These are phyloP conservation scores for Darevskia nairensis DNA, from an alignment of 2,797 vertebrate species.

Conservation along the genomic window DNA sequence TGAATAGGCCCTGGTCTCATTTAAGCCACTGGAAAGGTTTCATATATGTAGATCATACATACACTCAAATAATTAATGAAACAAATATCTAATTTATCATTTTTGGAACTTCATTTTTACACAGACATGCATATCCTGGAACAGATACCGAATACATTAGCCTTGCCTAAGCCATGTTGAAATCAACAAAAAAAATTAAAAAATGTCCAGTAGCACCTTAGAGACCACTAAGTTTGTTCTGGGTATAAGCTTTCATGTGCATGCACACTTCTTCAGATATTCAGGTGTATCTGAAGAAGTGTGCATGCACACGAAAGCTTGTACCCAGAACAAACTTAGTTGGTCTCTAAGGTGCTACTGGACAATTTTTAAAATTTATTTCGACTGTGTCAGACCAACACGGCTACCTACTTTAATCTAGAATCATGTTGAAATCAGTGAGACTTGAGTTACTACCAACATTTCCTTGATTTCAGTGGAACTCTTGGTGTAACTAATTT, in stretches of 20 bases:
- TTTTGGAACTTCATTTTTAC: conserved; percentile 18
- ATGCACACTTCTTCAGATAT: too few relatives aligned
- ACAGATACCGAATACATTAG: background rate
- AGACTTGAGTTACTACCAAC: background rate
- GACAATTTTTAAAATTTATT: too few relatives aligned
- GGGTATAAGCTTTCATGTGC: too few relatives aligned
- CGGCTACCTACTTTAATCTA: too few relatives aligned
- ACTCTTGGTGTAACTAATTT: background rate
- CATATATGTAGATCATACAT: conserved; percentile 2
- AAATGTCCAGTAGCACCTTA: too few relatives aligned
- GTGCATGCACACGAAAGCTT: too few relatives aligned
- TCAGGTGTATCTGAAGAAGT: too few relatives aligned
- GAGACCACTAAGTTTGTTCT: too few relatives aligned
- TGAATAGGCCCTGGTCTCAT: background rate
- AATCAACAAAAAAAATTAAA: background rate
- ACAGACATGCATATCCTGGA: background rate
- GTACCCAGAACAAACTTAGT: too few relatives aligned
- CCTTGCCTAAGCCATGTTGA: background rate
- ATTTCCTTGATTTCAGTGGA: background rate
- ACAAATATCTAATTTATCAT: conserved; percentile 22
- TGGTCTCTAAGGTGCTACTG: too few relatives aligned
- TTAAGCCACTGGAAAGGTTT: background rate
- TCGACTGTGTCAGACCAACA: too few relatives aligned
- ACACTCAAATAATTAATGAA: conserved; percentile 9
- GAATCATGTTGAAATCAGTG: background rate